Conservation (phyloP, 2,888 invertebrate species). For the Argyresthia goedartella region DNA sequence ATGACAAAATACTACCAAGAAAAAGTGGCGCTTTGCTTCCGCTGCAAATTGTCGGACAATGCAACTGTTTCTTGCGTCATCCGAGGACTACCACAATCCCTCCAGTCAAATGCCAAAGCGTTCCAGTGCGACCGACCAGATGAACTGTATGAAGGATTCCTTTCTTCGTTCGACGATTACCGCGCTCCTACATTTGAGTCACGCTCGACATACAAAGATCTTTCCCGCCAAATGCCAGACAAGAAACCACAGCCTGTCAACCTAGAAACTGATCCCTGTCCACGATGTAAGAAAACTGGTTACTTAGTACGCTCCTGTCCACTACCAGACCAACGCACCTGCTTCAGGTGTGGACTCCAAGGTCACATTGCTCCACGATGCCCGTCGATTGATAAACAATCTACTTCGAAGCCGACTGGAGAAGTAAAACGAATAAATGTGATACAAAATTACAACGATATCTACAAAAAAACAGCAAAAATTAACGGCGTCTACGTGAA, state of each 20-base stretch:
- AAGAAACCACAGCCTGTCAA: slow-evolving; percentile 6
- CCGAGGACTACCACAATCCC: slow-evolving; percentile 13
- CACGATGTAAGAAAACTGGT: background rate
- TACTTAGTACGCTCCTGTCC: slow-evolving; percentile 7
- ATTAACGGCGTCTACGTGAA: slow-evolving; percentile 4
- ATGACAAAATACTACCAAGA: slow-evolving; percentile 25
- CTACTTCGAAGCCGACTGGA: background rate
- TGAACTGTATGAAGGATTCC: background rate
- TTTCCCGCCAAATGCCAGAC: slow-evolving; percentile 13
- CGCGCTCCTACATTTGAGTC: slow-evolving; percentile 5
- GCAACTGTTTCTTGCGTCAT: slow-evolving; percentile 20
- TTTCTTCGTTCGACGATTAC: slow-evolving; percentile 18
- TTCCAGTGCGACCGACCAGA: slow-evolving; percentile 17
- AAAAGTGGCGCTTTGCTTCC: slow-evolving; percentile 20
- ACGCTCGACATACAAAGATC: slow-evolving; percentile 3
- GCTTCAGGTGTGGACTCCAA: slow-evolving; percentile 14
- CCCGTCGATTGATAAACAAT: background rate
- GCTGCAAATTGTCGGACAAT: slow-evolving; percentile 16
- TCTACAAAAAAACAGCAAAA: slow-evolving; percentile 9
- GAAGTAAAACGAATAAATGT: slow-evolving; percentile 12
- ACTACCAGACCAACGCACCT: slow-evolving; percentile 11
- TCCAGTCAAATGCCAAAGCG: slow-evolving; percentile 18
- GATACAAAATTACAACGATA: slow-evolving; percentile 12
- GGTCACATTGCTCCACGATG: slow-evolving; percentile 15
- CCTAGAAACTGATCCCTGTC: background rate